These are phyloP conservation scores for Pammene fasciana DNA, from an alignment of 2,888 invertebrate species.

Conservation along the genomic window DNA sequence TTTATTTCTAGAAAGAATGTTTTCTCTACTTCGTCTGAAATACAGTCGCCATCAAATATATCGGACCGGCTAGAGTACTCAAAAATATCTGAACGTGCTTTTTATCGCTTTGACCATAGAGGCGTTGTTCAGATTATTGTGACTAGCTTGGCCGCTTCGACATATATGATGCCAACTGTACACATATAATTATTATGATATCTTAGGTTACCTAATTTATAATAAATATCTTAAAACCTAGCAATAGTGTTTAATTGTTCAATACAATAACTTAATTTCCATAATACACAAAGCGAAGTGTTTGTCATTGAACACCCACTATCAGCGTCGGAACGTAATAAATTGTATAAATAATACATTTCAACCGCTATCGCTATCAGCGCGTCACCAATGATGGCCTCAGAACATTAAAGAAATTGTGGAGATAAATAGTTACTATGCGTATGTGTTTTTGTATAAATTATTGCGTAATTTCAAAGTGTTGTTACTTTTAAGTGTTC, in stretches of 20 bases:
- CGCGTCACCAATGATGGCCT: constrained; percentile 9
- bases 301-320: constrained; percentile 20
- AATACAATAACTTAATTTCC: constrained; percentile 9
- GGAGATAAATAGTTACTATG: background rate
- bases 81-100: too few species aligned
- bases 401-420: constrained; percentile 10
- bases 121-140: too few species aligned
- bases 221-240: background rate
- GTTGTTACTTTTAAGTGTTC: too few species aligned
- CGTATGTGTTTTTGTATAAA: background rate
- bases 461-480: background rate
- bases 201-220: background rate
- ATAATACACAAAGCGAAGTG: background rate
- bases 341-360: constrained; percentile 7
- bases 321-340: constrained; percentile 3
- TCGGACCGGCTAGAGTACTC: too few species aligned
- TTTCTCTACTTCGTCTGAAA: too few species aligned
- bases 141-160: too few species aligned
- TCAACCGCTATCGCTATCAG: background rate
- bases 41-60: too few species aligned
- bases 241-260: background rate
- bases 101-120: too few species aligned
- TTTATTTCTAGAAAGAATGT: too few species aligned
- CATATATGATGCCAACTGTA: too few species aligned
- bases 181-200: too few species aligned